These are phyloP conservation scores for Heterohyrax brucei DNA, from an alignment of 2,797 vertebrate genomes.

Conservation along the genomic window DNA sequence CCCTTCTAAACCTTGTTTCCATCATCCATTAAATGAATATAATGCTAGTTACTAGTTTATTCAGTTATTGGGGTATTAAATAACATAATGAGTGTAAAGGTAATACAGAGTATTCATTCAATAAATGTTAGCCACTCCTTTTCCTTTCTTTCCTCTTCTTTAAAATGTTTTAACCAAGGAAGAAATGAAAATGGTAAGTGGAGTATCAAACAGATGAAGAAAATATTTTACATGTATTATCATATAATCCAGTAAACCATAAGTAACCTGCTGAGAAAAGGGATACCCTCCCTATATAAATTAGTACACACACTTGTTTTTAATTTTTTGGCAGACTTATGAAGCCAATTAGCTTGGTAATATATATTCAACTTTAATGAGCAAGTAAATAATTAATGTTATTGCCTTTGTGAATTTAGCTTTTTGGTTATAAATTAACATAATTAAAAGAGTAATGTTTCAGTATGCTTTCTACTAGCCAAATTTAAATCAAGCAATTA, in stretches of 20 bases:
- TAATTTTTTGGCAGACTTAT: slow-evolving; percentile 89
- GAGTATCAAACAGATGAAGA: slow-evolving; percentile 67
- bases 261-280: slow-evolving; percentile 79
- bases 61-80: slow-evolving; percentile 40
- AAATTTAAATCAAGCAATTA: slow-evolving; percentile 93
- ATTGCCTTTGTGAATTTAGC: slow-evolving; percentile 93
- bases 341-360: slow-evolving; percentile 91
- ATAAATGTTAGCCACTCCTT: background rate
- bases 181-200: background rate
- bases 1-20: background rate
- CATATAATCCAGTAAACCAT: slow-evolving; percentile 77
- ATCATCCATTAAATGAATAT: background rate
- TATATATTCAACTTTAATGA: slow-evolving; percentile 91
- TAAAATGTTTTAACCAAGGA: background rate
- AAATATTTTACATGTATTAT: slow-evolving; percentile 68
- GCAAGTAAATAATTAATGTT: slow-evolving; percentile 93
- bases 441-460: slow-evolving; percentile 93
- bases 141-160: background rate
- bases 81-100: background rate
- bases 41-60: background rate
- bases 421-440: slow-evolving; percentile 92
- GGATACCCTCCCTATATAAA: slow-evolving; percentile 79
- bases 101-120: background rate
- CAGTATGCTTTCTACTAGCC: slow-evolving; percentile 89
- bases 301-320: slow-evolving; percentile 89